Evolutionary conservation across 2,888 invertebrate genomes (phyloP), one percentile per base, ranked within the genome.

Genomic region (Clistopyga incitator): DNA sequence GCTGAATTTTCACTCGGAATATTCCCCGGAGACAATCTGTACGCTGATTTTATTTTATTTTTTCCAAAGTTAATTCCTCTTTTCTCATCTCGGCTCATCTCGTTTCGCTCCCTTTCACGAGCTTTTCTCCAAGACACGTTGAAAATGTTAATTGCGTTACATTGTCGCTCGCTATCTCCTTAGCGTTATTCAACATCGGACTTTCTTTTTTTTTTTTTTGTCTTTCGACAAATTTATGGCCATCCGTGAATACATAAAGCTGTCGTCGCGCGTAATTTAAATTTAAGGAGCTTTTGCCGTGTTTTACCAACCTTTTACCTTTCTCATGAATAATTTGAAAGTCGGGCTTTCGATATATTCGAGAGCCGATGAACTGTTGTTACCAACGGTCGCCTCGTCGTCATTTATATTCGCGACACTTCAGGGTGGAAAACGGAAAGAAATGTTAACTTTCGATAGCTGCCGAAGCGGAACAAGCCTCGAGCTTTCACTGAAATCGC

Each of bases 391-490:
- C 11, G 52, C 23, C 42, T 11, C n/a, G 65, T 61, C 59, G 59
- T 79, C 65, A 79, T 83, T 83, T 79, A 83, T 79, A 67, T 76
- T 76, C 72, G 29, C 29, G 76, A 76, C 52, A 20, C 56, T 65
- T 34, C 23, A 13, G 38, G 38, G 50, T 23, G 42, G 50, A 11
- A 42, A 79, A 76, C 38, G 54, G 8, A 52, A 76, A 29, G 15
- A 56, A 54, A 45, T 64, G 18, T 23, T 52, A 50, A 50, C 59
- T 52, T 54, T 61, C 71, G 71, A 72, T 54, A 29, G 65, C 20
- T 42, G 20, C 54, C 47, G 34, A 45, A 38, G 25, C 52, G 42
- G 1, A 42, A 10, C 52, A 59, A 52, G 56, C 4, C 56, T 29
- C 2, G 23, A 61, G 23, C 42, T n/a, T n/a, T 18, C n/a, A 42